These are phyloP conservation scores for Cephonodes hylas DNA, from an alignment of 2,888 invertebrate genomes.

Conservation along the genomic window DNA sequence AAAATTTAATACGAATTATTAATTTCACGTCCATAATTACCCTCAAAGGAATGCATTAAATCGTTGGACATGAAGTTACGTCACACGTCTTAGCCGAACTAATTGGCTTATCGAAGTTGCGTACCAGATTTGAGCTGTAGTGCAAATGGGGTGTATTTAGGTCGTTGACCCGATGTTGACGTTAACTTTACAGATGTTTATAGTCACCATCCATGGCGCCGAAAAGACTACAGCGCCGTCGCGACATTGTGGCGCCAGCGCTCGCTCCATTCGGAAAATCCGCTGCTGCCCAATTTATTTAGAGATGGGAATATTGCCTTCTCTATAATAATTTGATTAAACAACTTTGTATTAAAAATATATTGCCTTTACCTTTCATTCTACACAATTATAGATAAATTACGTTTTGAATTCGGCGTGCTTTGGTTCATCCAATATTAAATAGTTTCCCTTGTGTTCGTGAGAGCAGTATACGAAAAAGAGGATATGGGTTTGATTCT, in stretches of 20 bases:
- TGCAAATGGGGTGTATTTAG: constrained; percentile 35
- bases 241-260: constrained; percentile 58
- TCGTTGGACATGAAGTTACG: neutral
- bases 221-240: constrained; percentile 49
- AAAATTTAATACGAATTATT: no score
- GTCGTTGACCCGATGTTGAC: constrained; percentile 42
- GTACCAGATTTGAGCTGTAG: constrained; percentile 11
- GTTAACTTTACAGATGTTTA: constrained; percentile 44
- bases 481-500: no score
- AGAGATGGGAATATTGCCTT: neutral
- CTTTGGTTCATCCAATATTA: no score
- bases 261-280: constrained; percentile 17
- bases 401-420: no score
- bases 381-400: no score
- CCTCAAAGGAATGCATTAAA: neutral
- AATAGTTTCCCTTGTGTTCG: no score
- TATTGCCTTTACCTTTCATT: no score
- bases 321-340: neutral
- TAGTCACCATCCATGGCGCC: constrained; percentile 55
- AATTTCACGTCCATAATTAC: neutral
- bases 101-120: neutral
- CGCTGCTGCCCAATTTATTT: neutral
- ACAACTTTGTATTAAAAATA: no score
- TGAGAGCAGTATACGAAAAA: no score
- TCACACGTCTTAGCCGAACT: neutral